Evolutionary conservation across 2,113 vertebrate genomes (phyloP).

Genomic region (Phalacrocorax brasilianus): DNA sequence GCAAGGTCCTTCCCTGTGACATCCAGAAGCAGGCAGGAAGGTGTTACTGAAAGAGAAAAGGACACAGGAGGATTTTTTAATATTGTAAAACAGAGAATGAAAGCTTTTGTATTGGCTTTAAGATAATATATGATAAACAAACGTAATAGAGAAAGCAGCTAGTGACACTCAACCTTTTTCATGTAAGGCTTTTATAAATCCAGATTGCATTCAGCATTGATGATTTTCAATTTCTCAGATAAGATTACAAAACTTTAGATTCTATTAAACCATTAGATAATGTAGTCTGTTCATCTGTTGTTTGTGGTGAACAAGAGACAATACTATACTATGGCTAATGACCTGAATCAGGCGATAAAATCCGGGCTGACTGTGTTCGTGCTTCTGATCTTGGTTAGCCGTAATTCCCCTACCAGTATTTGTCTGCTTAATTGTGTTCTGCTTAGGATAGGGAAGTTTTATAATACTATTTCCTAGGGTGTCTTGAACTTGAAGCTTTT

Average conservation of each 20-base stretch:
- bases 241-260: not conserved
- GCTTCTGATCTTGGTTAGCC: not conserved
- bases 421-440: not conserved
- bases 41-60: not conserved
- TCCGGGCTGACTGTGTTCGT: rapidly evolving
- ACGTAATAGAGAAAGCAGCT: not conserved
- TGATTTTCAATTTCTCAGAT: not conserved
- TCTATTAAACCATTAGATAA: not conserved
- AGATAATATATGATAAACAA: not conserved
- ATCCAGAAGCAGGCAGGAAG: not conserved
- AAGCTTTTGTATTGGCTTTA: not conserved
- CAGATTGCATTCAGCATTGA: not conserved
- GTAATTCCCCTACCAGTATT: not conserved
- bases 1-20: constrained; percentile 37
- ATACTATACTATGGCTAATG: not conserved
- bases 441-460: not conserved
- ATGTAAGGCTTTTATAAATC: not conserved
- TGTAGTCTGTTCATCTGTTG: not conserved
- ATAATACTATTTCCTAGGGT: not conserved
- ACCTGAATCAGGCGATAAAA: not conserved
- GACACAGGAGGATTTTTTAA: not conserved
- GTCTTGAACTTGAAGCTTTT: not conserved
- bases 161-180: not conserved
- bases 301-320: not conserved
- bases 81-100: not conserved